Evolutionary conservation across 2,113 vertebrate genomes (phyloP).

Genomic region (Rostratula benghalensis): DNA sequence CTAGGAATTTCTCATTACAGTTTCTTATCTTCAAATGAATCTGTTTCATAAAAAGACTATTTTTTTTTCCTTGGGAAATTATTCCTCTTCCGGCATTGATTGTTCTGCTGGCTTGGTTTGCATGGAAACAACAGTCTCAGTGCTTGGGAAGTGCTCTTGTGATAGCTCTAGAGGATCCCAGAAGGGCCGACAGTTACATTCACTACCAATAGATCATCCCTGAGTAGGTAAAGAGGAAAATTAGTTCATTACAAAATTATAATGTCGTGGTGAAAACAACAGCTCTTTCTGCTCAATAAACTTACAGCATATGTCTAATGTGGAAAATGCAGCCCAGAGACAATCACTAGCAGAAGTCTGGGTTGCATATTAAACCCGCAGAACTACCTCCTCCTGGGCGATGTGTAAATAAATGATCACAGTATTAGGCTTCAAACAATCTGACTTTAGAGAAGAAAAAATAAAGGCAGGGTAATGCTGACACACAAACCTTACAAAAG

Average conservation of each 20-base stretch:
- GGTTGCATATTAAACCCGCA: constrained; percentile 47
- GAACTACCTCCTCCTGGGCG: constrained; percentile 42
- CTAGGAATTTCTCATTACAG: not conserved
- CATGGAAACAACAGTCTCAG: not conserved
- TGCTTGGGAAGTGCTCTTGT: not conserved
- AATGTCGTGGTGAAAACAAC: not conserved
- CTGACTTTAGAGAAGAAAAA: constrained; percentile 10
- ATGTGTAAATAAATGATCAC: constrained; percentile 72
- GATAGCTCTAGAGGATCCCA: not conserved
- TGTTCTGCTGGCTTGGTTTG: not conserved
- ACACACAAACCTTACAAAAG: constrained; percentile 37
- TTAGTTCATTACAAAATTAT: constrained; percentile 7
- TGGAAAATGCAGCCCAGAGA: not conserved
- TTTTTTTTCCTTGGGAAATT: not conserved
- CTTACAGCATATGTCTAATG: not conserved
- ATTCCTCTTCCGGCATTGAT: not conserved
- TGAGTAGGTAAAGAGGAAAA: not conserved
- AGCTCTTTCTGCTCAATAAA: not conserved
- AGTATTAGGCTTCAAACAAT: constrained; percentile 63
- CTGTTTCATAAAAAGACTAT: not conserved
- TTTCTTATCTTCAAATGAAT: not conserved
- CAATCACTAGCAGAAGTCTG: constrained; percentile 3
- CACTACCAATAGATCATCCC: not conserved
- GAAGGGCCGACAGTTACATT: not conserved
- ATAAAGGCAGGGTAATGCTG: not conserved